Conservation (phyloP, 2,113 vertebrate genomes). For the Perca fluviatilis region DNA sequence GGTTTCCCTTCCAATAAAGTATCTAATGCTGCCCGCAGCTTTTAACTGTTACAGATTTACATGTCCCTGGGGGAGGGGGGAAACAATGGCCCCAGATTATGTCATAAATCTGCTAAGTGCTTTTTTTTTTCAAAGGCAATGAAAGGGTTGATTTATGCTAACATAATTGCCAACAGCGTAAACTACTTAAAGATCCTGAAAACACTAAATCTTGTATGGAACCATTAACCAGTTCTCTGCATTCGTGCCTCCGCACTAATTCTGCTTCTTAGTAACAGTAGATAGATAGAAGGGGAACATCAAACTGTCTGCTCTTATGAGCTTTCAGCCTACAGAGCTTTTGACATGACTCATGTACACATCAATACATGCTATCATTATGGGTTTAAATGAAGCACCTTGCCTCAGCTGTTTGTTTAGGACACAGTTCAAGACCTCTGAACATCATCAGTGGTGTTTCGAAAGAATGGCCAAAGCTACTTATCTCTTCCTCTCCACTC, state of each 20-base stretch:
- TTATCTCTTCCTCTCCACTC: neutral
- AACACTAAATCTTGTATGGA: slow-evolving; percentile 50
- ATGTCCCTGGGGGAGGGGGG: neutral
- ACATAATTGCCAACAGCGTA: slow-evolving; percentile 70
- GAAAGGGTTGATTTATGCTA: slow-evolving; percentile 70
- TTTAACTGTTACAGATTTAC: slow-evolving; percentile 55
- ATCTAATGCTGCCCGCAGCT: slow-evolving; percentile 41
- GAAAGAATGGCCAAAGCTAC: neutral
- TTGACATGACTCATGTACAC: slow-evolving; percentile 35
- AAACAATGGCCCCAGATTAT: slow-evolving; percentile 57
- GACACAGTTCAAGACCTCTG: neutral
- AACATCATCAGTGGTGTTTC: slow-evolving; percentile 5
- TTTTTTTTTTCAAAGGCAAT: slow-evolving; percentile 53
- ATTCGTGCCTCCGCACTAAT: slow-evolving; percentile 33
- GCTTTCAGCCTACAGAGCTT: slow-evolving; percentile 10
- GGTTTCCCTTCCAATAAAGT: slow-evolving; percentile 14
- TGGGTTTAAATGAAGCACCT: slow-evolving; percentile 9
- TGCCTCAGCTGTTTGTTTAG: slow-evolving; percentile 22
- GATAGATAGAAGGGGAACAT: slow-evolving; percentile 26
- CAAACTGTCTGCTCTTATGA: slow-evolving; percentile 41
- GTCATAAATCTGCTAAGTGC: slow-evolving; percentile 69
- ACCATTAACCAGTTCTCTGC: slow-evolving; percentile 29
- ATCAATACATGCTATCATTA: slow-evolving; percentile 19
- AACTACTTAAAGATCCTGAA: slow-evolving; percentile 54
- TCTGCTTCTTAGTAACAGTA: slow-evolving; percentile 17